Base-by-base conservation (phyloP, 2,888 invertebrate genomes). In the Nymphalis urticae region DNA sequence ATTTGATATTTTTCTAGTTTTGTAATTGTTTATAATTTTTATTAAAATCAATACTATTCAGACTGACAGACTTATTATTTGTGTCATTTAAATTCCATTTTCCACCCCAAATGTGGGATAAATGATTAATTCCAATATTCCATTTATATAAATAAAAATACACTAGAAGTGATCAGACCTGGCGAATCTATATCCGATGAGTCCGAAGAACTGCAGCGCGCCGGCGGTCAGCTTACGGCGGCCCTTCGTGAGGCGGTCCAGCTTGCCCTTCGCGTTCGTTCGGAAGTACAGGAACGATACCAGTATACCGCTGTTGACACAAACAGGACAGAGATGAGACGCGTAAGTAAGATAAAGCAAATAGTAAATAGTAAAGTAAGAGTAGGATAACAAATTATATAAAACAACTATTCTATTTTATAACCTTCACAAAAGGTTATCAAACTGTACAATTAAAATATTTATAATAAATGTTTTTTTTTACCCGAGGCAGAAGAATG, bases 211-310 rank as follows among this genome's bases (percentile, higher is more conserved):
- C 86, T 97, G 96, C 16, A 94, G 86, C 0, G 94, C 79, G 9
- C 95, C 95, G 0, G 95, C 92, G 17, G 94, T 93, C 72, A 95
- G 83, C 77, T 95, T 94, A 70, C 93, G 93, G n/a, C 87, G 90
- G 0, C 95, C 95, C 77, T 95, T 95, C 59, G 95, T 94, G 58
- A 95, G 88, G 68, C 91, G 86, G 76, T 96, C 96, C 72, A 96
- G 87, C 80, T 95, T 95, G 64, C 96, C 96, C 81, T 95, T 96
- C 17, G 95, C 94, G 81, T 95, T 95, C 1, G 96, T 96, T 48
- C 97, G 94, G 90, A 97, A 97, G 87, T 97, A 97, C 62, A 97
- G 93, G 85, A 96, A 97, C n/a, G 97, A 95, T 8, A 97, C 97
- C 77, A 97, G 90, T 80, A 97, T 94, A 10, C 97, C 97, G 73